Evolutionary conservation across 2,113 vertebrate genomes (phyloP).

Genomic region (Nestor notabilis): DNA sequence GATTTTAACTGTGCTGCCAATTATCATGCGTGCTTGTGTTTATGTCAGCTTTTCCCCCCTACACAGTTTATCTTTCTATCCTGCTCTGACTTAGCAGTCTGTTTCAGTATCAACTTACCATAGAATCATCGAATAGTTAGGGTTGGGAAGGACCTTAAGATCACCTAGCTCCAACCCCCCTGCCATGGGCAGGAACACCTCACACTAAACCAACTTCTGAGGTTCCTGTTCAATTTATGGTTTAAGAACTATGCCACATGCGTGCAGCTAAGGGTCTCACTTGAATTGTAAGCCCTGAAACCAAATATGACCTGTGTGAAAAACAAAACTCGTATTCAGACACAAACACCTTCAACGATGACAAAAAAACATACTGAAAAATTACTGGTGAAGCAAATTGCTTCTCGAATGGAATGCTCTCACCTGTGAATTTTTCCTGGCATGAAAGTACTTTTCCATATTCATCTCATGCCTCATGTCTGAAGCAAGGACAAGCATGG

Average conservation of each 20-base stretch:
- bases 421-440: background rate
- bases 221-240: background rate
- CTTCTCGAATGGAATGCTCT: slow-evolving; percentile 3
- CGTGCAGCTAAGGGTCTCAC: background rate
- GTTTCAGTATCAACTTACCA: background rate
- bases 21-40: background rate
- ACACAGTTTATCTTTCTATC: background rate
- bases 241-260: background rate
- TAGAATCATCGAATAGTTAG: too few species aligned
- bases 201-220: background rate
- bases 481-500: background rate
- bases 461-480: background rate
- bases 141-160: too few species aligned
- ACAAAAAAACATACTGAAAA: slow-evolving; percentile 5
- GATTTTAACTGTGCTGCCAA: background rate
- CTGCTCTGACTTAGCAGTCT: background rate
- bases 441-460: background rate
- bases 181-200: too few species aligned
- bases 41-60: background rate
- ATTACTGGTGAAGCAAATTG: slow-evolving; percentile 15
- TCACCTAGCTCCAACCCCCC: too few species aligned
- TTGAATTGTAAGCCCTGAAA: background rate
- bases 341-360: background rate
- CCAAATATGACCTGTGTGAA: background rate
- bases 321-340: background rate